Conservation (phyloP, 1,140 invertebrate species). For the Eueides isabella region DNA sequence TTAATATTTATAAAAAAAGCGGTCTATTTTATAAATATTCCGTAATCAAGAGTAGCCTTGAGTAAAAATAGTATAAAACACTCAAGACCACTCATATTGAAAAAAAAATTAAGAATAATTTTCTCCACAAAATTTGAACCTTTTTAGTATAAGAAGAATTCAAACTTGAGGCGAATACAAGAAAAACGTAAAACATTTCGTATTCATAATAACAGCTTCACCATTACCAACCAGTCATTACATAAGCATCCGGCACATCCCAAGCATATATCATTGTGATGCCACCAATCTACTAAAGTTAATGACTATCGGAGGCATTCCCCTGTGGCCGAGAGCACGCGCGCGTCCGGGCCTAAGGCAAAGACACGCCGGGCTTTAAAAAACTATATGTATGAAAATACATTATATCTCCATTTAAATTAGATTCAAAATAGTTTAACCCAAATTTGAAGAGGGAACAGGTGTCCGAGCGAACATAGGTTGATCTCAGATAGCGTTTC, state of each 20-base stretch:
- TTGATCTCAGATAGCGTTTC: constrained; percentile 33
- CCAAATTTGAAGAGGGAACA: constrained; percentile 31
- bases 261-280: constrained; percentile 71
- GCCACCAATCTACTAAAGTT: constrained; percentile 70
- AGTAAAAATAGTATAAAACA: too few relatives aligned
- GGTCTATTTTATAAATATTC: too few relatives aligned
- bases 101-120: neutral
- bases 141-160: neutral
- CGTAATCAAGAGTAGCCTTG: too few relatives aligned
- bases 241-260: constrained; percentile 67
- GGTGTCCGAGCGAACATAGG: constrained; percentile 42
- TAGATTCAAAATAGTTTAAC: constrained; percentile 22
- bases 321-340: constrained; percentile 53
- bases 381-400: neutral
- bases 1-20: too few relatives aligned
- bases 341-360: constrained; percentile 27
- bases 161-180: neutral
- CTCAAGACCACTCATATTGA: too few relatives aligned
- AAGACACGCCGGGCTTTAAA: neutral
- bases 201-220: constrained; percentile 43
- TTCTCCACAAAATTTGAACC: neutral
- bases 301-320: constrained; percentile 75
- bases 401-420: constrained; percentile 23
- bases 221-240: constrained; percentile 55
- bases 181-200: constrained; percentile 28